phyloP scores from a whole-genome alignment of 2,113 vertebrate genomes.

The Poeciliopsis retropinna region DNA sequence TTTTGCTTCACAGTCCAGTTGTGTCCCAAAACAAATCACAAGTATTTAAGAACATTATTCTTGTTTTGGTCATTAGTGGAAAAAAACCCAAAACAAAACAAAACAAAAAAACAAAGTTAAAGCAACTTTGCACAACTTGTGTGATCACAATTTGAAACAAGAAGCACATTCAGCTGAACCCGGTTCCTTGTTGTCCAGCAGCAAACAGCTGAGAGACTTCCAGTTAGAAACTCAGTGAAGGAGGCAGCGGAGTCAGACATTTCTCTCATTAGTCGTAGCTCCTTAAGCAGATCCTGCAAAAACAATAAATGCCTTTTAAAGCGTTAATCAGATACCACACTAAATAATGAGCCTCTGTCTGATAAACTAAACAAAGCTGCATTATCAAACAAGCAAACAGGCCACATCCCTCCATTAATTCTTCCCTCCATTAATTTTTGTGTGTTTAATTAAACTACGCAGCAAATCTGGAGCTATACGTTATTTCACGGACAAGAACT shows the following conservation, averaged over 20 bases:
- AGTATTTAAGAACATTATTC: not conserved
- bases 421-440: conserved; percentile 9
- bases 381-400: conserved; percentile 6
- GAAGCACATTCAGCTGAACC: not conserved
- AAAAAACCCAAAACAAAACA: too few relatives aligned
- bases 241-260: not conserved
- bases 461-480: conserved; percentile 4
- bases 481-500: not conserved
- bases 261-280: not conserved
- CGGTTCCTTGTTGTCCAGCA: not conserved
- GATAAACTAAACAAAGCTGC: conserved; percentile 18
- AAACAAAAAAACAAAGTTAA: too few relatives aligned
- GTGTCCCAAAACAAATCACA: not conserved
- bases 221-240: not conserved
- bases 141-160: too few relatives aligned
- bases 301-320: not conserved
- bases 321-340: conserved; percentile 10
- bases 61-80: too few relatives aligned
- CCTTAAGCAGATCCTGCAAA: not conserved
- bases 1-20: not conserved
- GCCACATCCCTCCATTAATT: conserved; percentile 3
- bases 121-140: too few relatives aligned
- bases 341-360: conserved; percentile 16
- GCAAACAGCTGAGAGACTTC: not conserved
- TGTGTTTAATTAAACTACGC: conserved; percentile 21